phyloP scores from a whole-genome alignment of 2,888 invertebrate species.

The Eupithecia vulgata region DNA sequence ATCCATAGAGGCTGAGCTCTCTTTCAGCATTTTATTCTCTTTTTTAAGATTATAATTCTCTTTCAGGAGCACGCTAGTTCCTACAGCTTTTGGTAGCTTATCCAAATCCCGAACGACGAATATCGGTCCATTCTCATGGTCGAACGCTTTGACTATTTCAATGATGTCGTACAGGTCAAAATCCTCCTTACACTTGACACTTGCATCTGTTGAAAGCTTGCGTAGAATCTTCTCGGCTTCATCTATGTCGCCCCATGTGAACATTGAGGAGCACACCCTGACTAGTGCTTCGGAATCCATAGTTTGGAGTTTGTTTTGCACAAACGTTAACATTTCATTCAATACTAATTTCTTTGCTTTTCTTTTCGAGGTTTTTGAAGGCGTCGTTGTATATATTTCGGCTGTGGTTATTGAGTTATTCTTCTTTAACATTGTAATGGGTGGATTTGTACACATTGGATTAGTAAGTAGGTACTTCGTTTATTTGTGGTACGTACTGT shows the following conservation, averaged over 20 bases:
- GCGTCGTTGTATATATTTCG: neutral
- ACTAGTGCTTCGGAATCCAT: neutral
- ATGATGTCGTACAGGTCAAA: neutral
- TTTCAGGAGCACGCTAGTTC: neutral
- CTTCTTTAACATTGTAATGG: too few relatives aligned
- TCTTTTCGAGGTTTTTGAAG: neutral
- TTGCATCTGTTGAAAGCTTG: neutral
- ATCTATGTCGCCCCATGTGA: neutral
- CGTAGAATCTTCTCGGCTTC: neutral
- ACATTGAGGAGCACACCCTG: slow-evolving; percentile 2
- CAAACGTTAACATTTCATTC: slow-evolving; percentile 18
- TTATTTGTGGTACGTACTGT: neutral
- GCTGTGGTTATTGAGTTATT: too few relatives aligned
- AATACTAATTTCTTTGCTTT: slow-evolving; percentile 9
- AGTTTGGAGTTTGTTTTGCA: neutral
- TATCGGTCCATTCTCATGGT: neutral
- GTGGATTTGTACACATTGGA: neutral
- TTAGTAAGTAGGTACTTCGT: too few relatives aligned
- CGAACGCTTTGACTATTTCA: slow-evolving; percentile 1
- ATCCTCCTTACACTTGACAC: neutral
- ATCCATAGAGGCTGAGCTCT: neutral
- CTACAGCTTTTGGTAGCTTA: neutral
- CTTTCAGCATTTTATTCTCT: neutral
- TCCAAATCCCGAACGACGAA: neutral
- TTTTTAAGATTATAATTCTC: neutral